Percentiles rank a stretch among this genome's conserved stretches.
Evolutionary conservation across 2,888 invertebrate genomes (phyloP).

Genomic region (Napeogenes inachia): DNA sequence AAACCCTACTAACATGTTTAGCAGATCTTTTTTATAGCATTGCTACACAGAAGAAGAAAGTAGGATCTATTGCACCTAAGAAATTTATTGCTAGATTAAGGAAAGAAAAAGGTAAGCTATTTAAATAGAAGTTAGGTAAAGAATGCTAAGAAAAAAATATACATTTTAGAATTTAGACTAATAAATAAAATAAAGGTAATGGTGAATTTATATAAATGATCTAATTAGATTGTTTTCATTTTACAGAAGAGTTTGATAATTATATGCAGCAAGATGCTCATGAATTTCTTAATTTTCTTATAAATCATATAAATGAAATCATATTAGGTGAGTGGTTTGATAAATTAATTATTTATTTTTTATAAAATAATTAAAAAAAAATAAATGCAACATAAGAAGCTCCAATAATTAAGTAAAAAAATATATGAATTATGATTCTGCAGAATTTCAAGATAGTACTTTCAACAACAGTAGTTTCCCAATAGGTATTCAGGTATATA

Average conservation of each 20-base stretch:
- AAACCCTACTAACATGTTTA: slow-evolving; percentile 97
- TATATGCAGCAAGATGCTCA: slow-evolving; percentile 99
- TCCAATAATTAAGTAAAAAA: too few relatives aligned
- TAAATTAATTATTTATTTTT: neutral
- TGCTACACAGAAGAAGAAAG: slow-evolving; percentile 99
- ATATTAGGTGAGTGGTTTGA: slow-evolving; percentile 87
- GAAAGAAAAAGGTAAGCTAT: slow-evolving; percentile 93
- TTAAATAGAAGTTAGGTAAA: neutral
- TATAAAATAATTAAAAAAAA: too few relatives aligned
- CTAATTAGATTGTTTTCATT: slow-evolving; percentile 26
- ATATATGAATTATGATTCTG: too few relatives aligned
- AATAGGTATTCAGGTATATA: too few relatives aligned
- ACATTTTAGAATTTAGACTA: too few relatives aligned
- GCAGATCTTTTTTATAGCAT: slow-evolving; percentile 99
- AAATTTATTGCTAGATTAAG: slow-evolving; percentile 98
- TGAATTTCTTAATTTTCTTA: slow-evolving; percentile 98
- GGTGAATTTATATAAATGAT: neutral
- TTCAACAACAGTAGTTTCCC: too few relatives aligned
- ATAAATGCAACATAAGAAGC: too few relatives aligned
- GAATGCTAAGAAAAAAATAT: too few relatives aligned
- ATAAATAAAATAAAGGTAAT: too few relatives aligned
- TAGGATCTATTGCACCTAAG: slow-evolving; percentile 99
- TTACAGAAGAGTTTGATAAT: slow-evolving; percentile 98
- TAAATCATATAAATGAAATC: slow-evolving; percentile 99
- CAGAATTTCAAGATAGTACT: too few relatives aligned